Percentiles rank a stretch among this genome's conserved stretches.
Evolutionary conservation across 2,888 invertebrate genomes (phyloP).

Genomic region (Netelia inedita): DNA sequence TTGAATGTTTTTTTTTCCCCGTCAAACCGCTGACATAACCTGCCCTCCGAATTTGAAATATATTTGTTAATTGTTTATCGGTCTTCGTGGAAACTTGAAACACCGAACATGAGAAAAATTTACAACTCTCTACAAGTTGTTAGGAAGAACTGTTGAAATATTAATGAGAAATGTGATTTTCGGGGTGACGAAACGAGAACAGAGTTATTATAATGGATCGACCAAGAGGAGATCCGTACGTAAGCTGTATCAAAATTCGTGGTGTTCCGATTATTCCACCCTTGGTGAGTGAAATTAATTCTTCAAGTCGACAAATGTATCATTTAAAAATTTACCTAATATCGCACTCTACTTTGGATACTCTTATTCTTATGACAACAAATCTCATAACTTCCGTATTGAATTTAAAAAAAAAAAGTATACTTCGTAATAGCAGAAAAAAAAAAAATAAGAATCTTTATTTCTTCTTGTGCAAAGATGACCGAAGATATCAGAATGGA

Average conservation of each 20-base stretch:
- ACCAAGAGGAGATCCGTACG: slow-evolving; percentile 82
- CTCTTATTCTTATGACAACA: no score
- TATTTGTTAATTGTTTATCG: slow-evolving; percentile 54
- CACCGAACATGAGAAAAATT: neutral
- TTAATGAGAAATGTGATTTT: slow-evolving; percentile 49
- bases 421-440: neutral
- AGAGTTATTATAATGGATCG: slow-evolving; percentile 47
- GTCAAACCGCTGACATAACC: slow-evolving; percentile 58
- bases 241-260: slow-evolving; percentile 91
- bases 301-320: neutral
- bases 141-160: slow-evolving; percentile 7
- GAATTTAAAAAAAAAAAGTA: neutral
- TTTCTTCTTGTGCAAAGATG: slow-evolving; percentile 86
- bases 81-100: slow-evolving; percentile 9
- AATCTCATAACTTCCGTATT: no score
- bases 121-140: slow-evolving; percentile 64
- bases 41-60: slow-evolving; percentile 54
- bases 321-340: neutral
- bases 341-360: no score
- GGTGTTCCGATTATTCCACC: slow-evolving; percentile 92
- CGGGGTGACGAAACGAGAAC: neutral
- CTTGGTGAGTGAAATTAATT: slow-evolving; percentile 87
- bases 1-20: slow-evolving; percentile 39
- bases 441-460: slow-evolving; percentile 1
- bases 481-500: slow-evolving; percentile 88